Percentiles rank a stretch among this genome's conserved stretches.
Conservation (phyloP, 2,888 invertebrate genomes). For the Bedellia somnulentella region DNA sequence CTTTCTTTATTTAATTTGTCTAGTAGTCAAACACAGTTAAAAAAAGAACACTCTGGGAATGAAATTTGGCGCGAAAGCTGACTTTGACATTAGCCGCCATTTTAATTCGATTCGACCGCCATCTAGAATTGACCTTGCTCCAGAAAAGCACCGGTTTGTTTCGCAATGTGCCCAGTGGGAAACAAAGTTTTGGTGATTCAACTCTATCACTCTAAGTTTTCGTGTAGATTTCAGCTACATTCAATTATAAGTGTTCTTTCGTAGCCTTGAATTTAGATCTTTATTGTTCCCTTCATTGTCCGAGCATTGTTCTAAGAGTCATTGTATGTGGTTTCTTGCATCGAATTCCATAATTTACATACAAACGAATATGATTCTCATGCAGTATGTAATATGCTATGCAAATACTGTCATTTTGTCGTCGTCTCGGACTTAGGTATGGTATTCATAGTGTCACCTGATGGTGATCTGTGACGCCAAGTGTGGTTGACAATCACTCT, state of each 20-base stretch:
- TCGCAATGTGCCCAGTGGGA: constrained; percentile 42
- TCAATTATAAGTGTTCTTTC: no score
- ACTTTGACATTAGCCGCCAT: constrained; percentile 38
- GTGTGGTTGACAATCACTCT: no score
- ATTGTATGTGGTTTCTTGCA: constrained; percentile 33
- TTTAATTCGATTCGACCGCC: constrained; percentile 37
- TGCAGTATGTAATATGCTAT: constrained; percentile 18
- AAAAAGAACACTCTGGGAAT: constrained; percentile 15
- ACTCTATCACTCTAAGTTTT: no score
- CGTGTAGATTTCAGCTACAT: no score
- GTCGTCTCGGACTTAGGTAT: constrained; percentile 3
- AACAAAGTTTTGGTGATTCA: no score
- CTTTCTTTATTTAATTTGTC: constrained; percentile 12
- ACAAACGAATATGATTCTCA: constrained; percentile 27
- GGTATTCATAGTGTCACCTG: no score
- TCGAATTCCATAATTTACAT: constrained; percentile 28
- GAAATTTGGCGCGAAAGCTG: constrained; percentile 38
- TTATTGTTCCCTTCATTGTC: constrained; percentile 33
- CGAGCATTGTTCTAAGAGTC: constrained; percentile 31
- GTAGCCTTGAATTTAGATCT: constrained; percentile 10
- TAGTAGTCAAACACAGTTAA: constrained; percentile 7
- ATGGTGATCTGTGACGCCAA: no score
- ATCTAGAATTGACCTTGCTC: constrained; percentile 49
- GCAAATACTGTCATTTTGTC: constrained; percentile 13
- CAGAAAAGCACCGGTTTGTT: constrained; percentile 36